Evolutionary conservation across 2,888 invertebrate genomes (phyloP).

Genomic region (Diploptera punctata): DNA sequence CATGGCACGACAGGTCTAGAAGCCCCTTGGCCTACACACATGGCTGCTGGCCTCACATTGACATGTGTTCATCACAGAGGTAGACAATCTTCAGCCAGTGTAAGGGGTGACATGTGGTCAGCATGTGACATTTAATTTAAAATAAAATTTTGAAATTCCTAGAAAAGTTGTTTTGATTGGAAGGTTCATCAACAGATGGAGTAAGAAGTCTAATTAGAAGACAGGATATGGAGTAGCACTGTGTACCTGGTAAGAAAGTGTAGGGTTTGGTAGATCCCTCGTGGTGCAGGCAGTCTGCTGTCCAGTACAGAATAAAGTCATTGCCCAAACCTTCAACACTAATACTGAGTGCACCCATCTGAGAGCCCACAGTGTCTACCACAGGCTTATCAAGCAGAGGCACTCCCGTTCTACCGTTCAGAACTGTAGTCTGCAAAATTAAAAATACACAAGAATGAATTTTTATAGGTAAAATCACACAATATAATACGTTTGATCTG

Average conservation of each 20-base stretch:
- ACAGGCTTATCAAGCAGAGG: constrained; percentile 64
- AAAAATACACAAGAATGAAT: not conserved
- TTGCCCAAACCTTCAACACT: constrained; percentile 69
- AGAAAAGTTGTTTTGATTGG: constrained; percentile 15
- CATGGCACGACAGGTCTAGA: too few species aligned
- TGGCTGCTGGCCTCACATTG: too few species aligned
- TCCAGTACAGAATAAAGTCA: constrained; percentile 82
- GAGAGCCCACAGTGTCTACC: constrained; percentile 65
- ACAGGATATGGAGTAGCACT: too few species aligned
- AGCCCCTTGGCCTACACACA: too few species aligned
- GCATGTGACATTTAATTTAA: not conserved
- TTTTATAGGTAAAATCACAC: not conserved
- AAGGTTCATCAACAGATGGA: too few species aligned
- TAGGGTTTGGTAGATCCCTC: constrained; percentile 55
- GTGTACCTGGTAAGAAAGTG: constrained; percentile 46
- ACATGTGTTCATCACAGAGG: too few species aligned
- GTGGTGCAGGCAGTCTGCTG: constrained; percentile 67
- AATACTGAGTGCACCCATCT: constrained; percentile 64
- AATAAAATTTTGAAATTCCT: not conserved
- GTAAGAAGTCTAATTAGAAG: too few species aligned
- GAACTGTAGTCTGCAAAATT: constrained; percentile 45
- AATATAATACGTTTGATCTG: not conserved
- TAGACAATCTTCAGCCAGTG: too few species aligned
- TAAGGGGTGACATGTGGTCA: too few species aligned
- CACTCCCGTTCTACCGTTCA: constrained; percentile 67